These are phyloP conservation scores for Anoplopoma fimbria DNA, from an alignment of 2,113 vertebrate genomes.

Conservation along the genomic window DNA sequence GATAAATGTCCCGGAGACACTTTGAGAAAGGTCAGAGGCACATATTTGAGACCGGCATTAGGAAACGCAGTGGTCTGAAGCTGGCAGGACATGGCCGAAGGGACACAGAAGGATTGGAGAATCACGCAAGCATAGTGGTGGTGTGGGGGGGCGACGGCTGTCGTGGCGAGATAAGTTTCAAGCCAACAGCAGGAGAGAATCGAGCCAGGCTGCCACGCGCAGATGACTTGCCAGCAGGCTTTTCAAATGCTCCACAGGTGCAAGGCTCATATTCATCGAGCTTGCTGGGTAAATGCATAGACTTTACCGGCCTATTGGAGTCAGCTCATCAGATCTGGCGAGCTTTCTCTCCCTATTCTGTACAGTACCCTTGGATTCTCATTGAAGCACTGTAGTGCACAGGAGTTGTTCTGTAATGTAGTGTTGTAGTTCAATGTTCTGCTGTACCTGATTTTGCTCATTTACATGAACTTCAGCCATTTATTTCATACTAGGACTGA, in stretches of 20 bases:
- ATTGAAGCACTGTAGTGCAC: background rate
- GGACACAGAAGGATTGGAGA: slow-evolving; percentile 28
- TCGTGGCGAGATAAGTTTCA: slow-evolving; percentile 1
- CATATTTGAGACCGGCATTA: slow-evolving; percentile 32
- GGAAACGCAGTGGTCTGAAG: slow-evolving; percentile 30
- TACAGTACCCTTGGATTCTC: background rate
- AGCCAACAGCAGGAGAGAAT: slow-evolving; percentile 15
- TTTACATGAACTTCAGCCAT: background rate
- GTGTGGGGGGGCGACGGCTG: background rate
- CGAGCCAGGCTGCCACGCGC: background rate
- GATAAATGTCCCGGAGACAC: slow-evolving; percentile 31
- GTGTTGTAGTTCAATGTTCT: background rate
- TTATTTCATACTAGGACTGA: background rate
- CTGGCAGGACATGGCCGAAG: slow-evolving; percentile 29
- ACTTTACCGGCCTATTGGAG: slow-evolving; percentile 28
- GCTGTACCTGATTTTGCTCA: background rate
- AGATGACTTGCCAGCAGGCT: slow-evolving; percentile 48
- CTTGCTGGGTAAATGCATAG: slow-evolving; percentile 36
- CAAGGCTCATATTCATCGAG: slow-evolving; percentile 34
- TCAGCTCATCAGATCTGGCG: slow-evolving; percentile 33
- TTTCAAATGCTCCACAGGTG: slow-evolving; percentile 33
- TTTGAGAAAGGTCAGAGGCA: slow-evolving; percentile 47
- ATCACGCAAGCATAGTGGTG: slow-evolving; percentile 7
- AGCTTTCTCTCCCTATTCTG: slow-evolving; percentile 1
- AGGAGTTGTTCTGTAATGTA: background rate